A percentile compares a stretch with the other conserved stretches of the same genome.
These are phyloP conservation scores for Megastigmus dorsalis DNA, from an alignment of 2,888 invertebrate genomes.

Conservation along the genomic window DNA sequence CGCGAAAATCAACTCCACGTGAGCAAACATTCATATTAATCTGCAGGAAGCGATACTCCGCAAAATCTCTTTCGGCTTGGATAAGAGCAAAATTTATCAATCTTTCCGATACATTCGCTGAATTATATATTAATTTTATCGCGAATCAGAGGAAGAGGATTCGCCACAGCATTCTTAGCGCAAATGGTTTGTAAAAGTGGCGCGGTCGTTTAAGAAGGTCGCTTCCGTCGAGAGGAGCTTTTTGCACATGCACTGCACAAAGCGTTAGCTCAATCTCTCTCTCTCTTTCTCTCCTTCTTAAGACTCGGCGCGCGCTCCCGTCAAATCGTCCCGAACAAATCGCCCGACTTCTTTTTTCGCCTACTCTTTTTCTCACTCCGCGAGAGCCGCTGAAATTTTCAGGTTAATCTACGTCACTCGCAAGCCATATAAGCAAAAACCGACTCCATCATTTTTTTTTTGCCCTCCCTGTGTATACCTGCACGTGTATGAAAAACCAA, in stretches of 20 bases:
- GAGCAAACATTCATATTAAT: too few species aligned
- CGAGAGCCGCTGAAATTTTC: slow-evolving; percentile 16
- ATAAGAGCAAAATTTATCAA: too few species aligned
- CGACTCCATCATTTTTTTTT: too few species aligned
- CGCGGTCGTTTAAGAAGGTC: neutral
- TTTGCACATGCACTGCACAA: neutral
- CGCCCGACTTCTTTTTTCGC: neutral
- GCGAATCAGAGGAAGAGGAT: neutral
- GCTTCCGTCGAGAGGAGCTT: slow-evolving; percentile 1
- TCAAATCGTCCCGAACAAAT: slow-evolving; percentile 38
- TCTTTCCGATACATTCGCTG: too few species aligned
- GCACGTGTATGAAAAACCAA: too few species aligned
- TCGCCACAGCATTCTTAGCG: slow-evolving; percentile 5
- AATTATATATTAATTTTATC: slow-evolving; percentile 16
- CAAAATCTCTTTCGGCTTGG: too few species aligned
- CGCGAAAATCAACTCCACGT: too few species aligned
- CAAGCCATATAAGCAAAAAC: too few species aligned
- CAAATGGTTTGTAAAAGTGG: slow-evolving; percentile 11
- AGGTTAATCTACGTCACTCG: slow-evolving; percentile 19
- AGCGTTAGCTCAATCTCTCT: neutral
- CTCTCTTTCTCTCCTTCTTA: neutral
- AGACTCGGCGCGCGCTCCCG: too few species aligned
- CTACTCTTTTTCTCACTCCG: neutral
- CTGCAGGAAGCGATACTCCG: too few species aligned
- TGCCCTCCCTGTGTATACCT: too few species aligned